Evolutionary conservation across 2,113 vertebrate species (phyloP), one percentile per base, ranked within the genome.

Genomic region (Dicaeum eximium): DNA sequence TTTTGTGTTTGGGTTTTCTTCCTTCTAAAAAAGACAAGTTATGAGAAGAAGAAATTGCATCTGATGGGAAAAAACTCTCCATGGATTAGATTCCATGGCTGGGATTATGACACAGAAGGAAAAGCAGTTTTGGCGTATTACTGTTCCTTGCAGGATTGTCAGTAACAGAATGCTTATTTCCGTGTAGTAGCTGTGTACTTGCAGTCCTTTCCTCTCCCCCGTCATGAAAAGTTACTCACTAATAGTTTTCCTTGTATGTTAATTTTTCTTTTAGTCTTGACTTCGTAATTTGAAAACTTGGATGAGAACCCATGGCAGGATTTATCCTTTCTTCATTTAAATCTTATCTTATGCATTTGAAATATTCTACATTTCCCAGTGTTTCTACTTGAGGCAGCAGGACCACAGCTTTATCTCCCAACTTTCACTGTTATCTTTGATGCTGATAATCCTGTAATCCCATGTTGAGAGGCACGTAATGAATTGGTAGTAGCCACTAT

Each of bases 371-470:
- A 4, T 77, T 88, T 88, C 38, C 53, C 38, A 33, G 80, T 50
- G 80, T 62, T 94, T 73, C 71, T 72, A 25, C 54, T 77, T 70
- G 71, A 80, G 58, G 35, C 81, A 67, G 40, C 54, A 77, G 70
- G 54, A 80, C 64, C 27, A 18, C 65, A 83, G 74, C 86, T 93
- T 93, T 92, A 51, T 94, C 79, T 90, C 69, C 48, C 0, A 11
- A 25, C 58, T 85, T 96, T 42, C 67, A 20, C 86, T 77, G 71
- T 94, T 96, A 88, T 92, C 92, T 92, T 92, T 86, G 85, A 75
- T 44, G 75, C 42, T 88, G 92, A 83, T 95, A 95, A 88, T 96
- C 94, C 86, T 73, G 79, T 97, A 97, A 96, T 96, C 92, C 80
- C 40, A 16, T 62, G 90, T 90, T 90, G 94, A 95, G 93, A 95